A percentile compares a stretch with the other conserved stretches of the same genome.
Evolutionary conservation across 2,888 invertebrate species (phyloP).

Genomic region (Melieria crassipennis): DNA sequence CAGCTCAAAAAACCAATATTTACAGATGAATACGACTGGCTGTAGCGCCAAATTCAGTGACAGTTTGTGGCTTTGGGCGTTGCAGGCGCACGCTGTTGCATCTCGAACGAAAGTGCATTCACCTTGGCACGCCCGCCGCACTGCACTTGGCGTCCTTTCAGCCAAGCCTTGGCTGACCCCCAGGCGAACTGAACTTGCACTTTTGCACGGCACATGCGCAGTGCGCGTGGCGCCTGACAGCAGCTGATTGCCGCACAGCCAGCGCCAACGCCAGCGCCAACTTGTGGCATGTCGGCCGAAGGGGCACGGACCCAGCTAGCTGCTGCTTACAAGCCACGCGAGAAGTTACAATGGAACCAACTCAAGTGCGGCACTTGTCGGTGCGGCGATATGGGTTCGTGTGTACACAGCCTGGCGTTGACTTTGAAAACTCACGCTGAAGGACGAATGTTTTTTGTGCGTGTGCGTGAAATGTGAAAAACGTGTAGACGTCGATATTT

Average conservation of each 20-base stretch:
- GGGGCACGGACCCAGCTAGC: no score
- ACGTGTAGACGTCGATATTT: no score
- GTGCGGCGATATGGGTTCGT: neutral
- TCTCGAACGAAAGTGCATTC: conserved; percentile 48
- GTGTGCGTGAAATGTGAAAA: no score
- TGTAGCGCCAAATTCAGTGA: neutral
- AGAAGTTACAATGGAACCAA: neutral
- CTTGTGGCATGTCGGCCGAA: no score
- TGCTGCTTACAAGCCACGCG: neutral
- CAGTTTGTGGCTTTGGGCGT: neutral
- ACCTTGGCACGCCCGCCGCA: conserved; percentile 40
- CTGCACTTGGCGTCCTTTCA: conserved; percentile 4
- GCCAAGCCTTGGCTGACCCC: conserved; percentile 23
- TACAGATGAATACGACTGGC: neutral
- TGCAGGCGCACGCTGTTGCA: conserved; percentile 1
- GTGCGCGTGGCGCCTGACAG: neutral
- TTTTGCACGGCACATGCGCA: conserved; percentile 52
- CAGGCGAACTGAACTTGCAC: conserved; percentile 45
- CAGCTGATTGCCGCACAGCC: neutral
- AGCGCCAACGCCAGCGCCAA: no score
- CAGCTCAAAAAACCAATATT: neutral
- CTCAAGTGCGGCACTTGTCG: neutral
- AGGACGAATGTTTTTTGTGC: conserved; percentile 26
- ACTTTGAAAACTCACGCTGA: conserved; percentile 33
- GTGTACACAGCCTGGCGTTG: conserved; percentile 10